These are phyloP conservation scores for Phalacrocorax pelagicus DNA, from an alignment of 2,113 vertebrate species.

Conservation along the genomic window DNA sequence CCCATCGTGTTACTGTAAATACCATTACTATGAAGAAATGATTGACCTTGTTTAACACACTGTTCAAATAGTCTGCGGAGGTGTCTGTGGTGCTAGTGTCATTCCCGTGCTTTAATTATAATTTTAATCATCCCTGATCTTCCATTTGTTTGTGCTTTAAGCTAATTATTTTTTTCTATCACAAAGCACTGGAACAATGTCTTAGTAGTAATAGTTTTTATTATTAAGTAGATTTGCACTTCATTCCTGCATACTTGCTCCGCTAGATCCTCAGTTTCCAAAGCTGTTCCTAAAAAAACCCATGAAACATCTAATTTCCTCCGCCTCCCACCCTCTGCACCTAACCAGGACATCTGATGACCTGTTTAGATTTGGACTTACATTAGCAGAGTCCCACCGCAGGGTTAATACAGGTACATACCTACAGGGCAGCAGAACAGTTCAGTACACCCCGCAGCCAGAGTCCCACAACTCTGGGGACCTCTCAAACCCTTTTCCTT, in stretches of 20 bases:
- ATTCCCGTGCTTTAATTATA: slow-evolving; percentile 68
- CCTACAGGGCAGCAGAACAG: background rate
- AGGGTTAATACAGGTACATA: background rate
- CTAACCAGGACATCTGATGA: background rate
- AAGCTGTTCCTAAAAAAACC: background rate
- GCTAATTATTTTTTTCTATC: slow-evolving; percentile 66
- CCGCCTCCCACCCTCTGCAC: background rate
- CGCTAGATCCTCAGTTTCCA: background rate
- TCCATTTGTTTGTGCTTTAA: slow-evolving; percentile 54
- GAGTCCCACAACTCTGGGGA: background rate
- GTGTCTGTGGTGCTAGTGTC: slow-evolving; percentile 49
- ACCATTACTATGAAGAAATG: slow-evolving; percentile 63
- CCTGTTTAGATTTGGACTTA: background rate
- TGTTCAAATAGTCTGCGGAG: slow-evolving; percentile 58
- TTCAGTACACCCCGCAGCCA: background rate
- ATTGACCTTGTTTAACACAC: slow-evolving; percentile 48
- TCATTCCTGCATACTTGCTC: background rate
- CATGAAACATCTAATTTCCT: background rate
- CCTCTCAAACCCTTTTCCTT: background rate
- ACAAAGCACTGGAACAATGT: slow-evolving; percentile 17
- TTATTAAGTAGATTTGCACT: slow-evolving; percentile 41
- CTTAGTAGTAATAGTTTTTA: slow-evolving; percentile 56
- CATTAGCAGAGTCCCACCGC: background rate
- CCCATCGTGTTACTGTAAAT: slow-evolving; percentile 68
- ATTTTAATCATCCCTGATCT: slow-evolving; percentile 69